Conservation (phyloP, 2,113 vertebrate species). For the Oreotrochilus melanogaster region DNA sequence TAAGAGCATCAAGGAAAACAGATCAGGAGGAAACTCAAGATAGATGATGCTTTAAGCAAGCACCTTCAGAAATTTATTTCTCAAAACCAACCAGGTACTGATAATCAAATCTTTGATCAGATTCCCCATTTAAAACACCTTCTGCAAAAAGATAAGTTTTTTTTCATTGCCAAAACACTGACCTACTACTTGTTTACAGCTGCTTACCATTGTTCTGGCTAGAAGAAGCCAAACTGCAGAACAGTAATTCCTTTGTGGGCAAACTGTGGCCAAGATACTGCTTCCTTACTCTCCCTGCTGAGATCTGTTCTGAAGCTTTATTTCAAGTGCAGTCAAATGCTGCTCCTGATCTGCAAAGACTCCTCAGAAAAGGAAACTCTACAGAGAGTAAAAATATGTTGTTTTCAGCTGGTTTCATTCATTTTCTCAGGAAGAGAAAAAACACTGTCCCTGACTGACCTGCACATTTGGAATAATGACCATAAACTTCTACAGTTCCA, state of each 20-base stretch:
- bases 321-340: background rate
- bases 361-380: slow-evolving; percentile 7
- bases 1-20: background rate
- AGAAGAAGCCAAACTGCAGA: slow-evolving; percentile 2
- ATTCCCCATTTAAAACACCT: background rate
- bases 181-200: slow-evolving; percentile 12
- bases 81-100: background rate
- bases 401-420: slow-evolving; percentile 15
- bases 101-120: background rate
- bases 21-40: background rate
- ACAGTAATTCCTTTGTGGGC: slow-evolving; percentile 9
- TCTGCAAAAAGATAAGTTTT: background rate
- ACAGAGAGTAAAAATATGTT: background rate
- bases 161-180: background rate
- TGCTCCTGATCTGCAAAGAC: slow-evolving; percentile 11
- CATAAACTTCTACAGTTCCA: background rate
- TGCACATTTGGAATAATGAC: background rate
- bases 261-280: background rate
- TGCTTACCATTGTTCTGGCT: background rate
- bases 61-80: background rate
- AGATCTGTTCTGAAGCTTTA: background rate
- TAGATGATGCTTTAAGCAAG: background rate
- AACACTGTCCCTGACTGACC: slow-evolving; percentile 14
- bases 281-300: background rate
- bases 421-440: slow-evolving; percentile 9